phyloP scores from a whole-genome alignment of 2,113 vertebrate genomes.

The Serilophus lunatus region DNA sequence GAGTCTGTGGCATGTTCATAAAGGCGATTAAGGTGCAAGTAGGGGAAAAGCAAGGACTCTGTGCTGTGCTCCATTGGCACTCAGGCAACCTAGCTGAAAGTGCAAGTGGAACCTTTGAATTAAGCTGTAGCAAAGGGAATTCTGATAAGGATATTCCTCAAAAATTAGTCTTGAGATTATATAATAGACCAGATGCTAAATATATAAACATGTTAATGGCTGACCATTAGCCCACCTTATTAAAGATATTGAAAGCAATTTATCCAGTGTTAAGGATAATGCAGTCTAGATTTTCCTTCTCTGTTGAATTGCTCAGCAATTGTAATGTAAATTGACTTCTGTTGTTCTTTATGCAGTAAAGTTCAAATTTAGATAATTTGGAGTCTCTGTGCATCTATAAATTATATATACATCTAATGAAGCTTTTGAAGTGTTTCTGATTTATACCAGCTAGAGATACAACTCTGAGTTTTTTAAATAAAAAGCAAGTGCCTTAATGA shows the following conservation, averaged over 20 bases:
- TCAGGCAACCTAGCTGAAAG: neutral
- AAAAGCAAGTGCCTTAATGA: neutral
- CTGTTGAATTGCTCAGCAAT: neutral
- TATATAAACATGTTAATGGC: conserved; percentile 2
- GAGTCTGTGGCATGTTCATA: neutral
- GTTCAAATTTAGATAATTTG: neutral
- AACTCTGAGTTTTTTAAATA: neutral
- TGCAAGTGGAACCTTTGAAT: neutral
- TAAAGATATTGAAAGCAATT: neutral
- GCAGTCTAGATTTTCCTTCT: neutral
- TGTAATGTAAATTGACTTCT: neutral
- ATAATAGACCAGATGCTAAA: neutral
- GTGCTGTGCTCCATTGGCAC: neutral
- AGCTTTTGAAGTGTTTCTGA: neutral
- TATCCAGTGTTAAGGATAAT: neutral
- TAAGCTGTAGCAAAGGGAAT: conserved; percentile 1
- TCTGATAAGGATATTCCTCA: neutral
- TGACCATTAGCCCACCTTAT: neutral
- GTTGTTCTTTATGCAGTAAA: neutral
- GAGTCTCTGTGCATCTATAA: neutral
- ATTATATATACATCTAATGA: neutral
- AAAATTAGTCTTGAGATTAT: neutral
- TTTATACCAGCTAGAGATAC: neutral
- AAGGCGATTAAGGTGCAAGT: neutral
- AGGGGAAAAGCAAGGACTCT: neutral